Evolutionary conservation across 2,113 vertebrate genomes (phyloP), one percentile per base, ranked within the genome.

Genomic region (Actenoides lindsayi): DNA sequence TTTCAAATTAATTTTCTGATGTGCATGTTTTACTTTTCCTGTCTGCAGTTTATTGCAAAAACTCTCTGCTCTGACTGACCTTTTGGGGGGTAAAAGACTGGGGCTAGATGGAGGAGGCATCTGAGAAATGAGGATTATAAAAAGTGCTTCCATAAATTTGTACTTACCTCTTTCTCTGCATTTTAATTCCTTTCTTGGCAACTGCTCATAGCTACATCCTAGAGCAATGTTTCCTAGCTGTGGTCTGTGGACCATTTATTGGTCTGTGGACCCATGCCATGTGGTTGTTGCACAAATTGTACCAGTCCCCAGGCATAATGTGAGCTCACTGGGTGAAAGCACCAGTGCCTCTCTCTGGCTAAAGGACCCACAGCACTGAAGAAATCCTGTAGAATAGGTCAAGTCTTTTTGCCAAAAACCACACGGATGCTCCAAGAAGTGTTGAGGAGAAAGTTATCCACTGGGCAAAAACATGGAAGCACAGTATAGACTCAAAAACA

Each of bases 1-100:
- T 96, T 96, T 96, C 57, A 95, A 90, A 92, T 86, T 85, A 95
- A 93, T 83, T 97, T 96, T 77, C 33, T 91, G 65, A 81, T 88
- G 86, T 74, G 60, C 33, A 24, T 56, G 44, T 54, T 78, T 87
- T 93, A 41, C 64, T 73, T 71, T 60, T 85, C 39, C 30, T 62
- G 42, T 57, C 65, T 79, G 62, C 73, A 59, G 28, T 79, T 89
- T 87, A 64, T 79, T 80, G n/a, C 48, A 30, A 57, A 87, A 94
- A 65, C 6, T 89, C 64, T 89, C 21, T 83, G 68, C 41, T 89
- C 53, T 79, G 76, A 24, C 23, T 87, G 82, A 89, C 51, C 83
- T 89, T 75, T 62, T 74, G 14, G 16, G 16, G 53, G 21, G 35
- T 44, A n/a, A 67, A 83, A 59, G 50, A 25, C 48, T 21, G 16